A percentile compares a stretch with the other conserved stretches of the same genome.
phyloP scores from a whole-genome alignment of 2,797 vertebrate genomes.

The Alosa sapidissima region DNA sequence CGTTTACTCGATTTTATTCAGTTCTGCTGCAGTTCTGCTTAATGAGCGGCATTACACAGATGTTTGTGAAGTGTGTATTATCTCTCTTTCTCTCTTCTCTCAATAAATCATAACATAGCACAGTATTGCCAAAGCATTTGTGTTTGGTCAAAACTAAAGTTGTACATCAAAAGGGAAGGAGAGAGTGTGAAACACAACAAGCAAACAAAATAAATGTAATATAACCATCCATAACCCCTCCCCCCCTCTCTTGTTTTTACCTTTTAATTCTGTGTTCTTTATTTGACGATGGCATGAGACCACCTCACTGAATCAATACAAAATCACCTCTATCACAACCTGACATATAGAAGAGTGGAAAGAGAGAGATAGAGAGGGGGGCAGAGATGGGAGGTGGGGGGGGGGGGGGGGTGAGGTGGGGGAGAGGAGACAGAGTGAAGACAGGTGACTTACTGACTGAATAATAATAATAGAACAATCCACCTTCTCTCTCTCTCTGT shows the following conservation, averaged over 20 bases:
- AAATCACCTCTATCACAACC: conserved; percentile 23
- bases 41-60: neutral
- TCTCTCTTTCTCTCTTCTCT: neutral
- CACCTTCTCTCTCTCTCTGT: too few species aligned
- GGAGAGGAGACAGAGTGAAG: neutral
- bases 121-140: too few species aligned
- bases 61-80: neutral
- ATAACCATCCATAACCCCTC: too few species aligned
- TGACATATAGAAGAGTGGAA: neutral
- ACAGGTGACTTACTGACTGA: neutral
- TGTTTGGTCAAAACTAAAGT: too few species aligned
- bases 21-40: neutral
- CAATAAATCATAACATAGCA: too few species aligned
- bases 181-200: too few species aligned
- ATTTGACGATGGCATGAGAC: conserved; percentile 12
- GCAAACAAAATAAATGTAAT: too few species aligned
- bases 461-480: neutral
- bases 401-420: neutral
- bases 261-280: neutral
- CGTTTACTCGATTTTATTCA: neutral
- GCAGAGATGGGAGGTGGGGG: neutral
- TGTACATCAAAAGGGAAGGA: too few species aligned
- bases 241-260: neutral
- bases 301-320: conserved; percentile 31
- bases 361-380: neutral